These are phyloP conservation scores for Rallus crepitans DNA, from an alignment of 2,797 vertebrate species.

Conservation along the genomic window DNA sequence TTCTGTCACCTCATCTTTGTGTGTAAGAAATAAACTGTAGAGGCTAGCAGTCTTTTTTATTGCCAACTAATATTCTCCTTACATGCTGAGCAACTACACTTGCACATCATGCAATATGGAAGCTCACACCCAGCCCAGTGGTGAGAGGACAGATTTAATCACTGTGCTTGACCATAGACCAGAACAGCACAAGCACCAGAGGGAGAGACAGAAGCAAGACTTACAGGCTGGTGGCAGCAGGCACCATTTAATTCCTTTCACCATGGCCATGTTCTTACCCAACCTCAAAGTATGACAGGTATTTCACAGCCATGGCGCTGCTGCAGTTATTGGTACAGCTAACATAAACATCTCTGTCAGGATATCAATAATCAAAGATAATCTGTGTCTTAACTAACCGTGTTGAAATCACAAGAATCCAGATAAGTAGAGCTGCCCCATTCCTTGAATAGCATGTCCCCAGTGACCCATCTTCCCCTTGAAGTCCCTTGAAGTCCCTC, in stretches of 20 bases:
- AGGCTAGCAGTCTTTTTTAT: neutral
- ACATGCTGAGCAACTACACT: neutral
- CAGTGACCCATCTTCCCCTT: neutral
- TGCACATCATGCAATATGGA: rapidly evolving
- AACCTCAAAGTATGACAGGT: neutral
- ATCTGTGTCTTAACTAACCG: neutral
- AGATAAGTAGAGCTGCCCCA: neutral
- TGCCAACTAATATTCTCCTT: neutral
- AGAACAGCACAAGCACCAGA: neutral
- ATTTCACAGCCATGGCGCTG: neutral
- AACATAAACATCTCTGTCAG: neutral
- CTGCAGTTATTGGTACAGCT: neutral
- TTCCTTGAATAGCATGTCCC: neutral
- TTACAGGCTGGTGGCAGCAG: neutral
- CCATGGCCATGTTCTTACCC: neutral
- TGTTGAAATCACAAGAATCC: neutral
- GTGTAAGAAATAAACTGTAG: neutral
- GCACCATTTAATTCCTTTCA: neutral
- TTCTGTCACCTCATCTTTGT: neutral
- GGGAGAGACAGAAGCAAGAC: neutral
- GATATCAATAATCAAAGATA: neutral
- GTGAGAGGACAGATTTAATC: neutral
- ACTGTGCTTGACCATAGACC: rapidly evolving
- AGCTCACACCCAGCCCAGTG: neutral
- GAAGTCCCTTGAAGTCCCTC: neutral